A percentile compares a stretch with the other conserved stretches of the same genome.
Evolutionary conservation across 1,140 invertebrate genomes (phyloP).

Genomic region (Pachypeltis micranthus): DNA sequence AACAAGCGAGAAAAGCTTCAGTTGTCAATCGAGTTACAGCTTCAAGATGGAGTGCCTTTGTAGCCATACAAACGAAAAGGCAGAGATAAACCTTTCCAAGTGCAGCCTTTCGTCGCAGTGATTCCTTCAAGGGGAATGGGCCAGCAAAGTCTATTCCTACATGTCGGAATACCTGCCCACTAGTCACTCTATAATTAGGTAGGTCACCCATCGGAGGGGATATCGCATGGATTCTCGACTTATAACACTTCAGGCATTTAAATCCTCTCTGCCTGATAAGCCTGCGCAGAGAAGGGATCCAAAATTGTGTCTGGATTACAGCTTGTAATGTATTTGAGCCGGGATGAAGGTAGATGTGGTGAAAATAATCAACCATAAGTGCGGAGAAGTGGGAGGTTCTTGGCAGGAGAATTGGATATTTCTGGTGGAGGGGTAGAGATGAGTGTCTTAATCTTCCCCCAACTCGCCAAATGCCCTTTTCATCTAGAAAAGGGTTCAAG

Average conservation of each 20-base stretch:
- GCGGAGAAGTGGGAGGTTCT: slow-evolving; percentile 14
- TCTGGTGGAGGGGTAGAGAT: background rate
- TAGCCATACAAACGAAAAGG: slow-evolving; percentile 27
- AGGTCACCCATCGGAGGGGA: slow-evolving; percentile 25
- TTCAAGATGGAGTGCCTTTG: slow-evolving; percentile 28
- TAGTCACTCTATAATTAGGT: slow-evolving; percentile 18
- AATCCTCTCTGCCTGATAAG: slow-evolving; percentile 20
- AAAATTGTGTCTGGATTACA: slow-evolving; percentile 28
- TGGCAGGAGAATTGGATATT: background rate
- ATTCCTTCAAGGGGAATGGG: slow-evolving; percentile 20
- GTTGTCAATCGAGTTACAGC: slow-evolving; percentile 24
- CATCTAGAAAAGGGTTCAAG: background rate
- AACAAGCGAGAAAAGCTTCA: slow-evolving; percentile 23
- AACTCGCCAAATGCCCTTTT: background rate
- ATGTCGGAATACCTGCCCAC: slow-evolving; percentile 15
- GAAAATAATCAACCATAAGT: slow-evolving; percentile 25
- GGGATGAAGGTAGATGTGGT: slow-evolving; percentile 28
- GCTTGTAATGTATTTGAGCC: slow-evolving; percentile 28
- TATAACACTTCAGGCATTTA: slow-evolving; percentile 30
- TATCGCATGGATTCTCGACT: slow-evolving; percentile 6
- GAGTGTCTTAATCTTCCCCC: background rate
- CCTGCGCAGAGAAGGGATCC: slow-evolving; percentile 27
- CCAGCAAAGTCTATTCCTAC: slow-evolving; percentile 28
- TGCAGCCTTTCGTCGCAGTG: slow-evolving; percentile 12
- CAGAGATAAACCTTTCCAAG: slow-evolving; percentile 28